Percentiles rank a stretch among this genome's conserved stretches.
These are phyloP conservation scores for Drosophila bunnanda DNA, from an alignment of 2,888 invertebrate species.

Conservation along the genomic window DNA sequence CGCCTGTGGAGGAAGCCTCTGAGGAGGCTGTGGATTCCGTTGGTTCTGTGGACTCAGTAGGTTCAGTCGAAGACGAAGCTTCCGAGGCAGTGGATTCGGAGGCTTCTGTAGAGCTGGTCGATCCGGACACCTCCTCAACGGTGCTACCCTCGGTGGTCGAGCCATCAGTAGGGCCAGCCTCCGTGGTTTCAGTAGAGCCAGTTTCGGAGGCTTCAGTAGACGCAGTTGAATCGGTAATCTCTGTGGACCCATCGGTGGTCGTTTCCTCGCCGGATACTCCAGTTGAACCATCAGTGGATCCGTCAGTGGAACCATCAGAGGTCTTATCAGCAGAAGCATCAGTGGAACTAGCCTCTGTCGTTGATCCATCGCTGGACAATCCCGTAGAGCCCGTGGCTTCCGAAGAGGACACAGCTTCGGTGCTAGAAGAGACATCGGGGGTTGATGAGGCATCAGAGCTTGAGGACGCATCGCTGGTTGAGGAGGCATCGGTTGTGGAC, in stretches of 20 bases:
- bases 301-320: conserved; percentile 29
- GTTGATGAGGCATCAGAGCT: conserved; percentile 36
- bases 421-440: conserved; percentile 13
- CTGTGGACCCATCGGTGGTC: conserved; percentile 24
- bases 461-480: conserved; percentile 40
- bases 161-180: conserved; percentile 21
- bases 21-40: conserved; percentile 27
- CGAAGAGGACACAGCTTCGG: conserved; percentile 27
- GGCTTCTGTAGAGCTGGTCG: conserved; percentile 44
- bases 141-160: conserved; percentile 42
- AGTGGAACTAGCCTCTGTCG: conserved; percentile 11
- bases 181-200: conserved; percentile 38
- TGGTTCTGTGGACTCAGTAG: conserved; percentile 45
- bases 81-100: conserved; percentile 26
- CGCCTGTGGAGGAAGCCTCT: conserved; percentile 21
- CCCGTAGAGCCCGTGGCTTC: conserved; percentile 19
- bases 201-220: conserved; percentile 30
- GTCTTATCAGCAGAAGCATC: conserved; percentile 12
- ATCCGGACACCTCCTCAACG: conserved; percentile 18
- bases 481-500: conserved; percentile 50
- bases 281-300: conserved; percentile 23
- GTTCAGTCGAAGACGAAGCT: conserved; percentile 32
- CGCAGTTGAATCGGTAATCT: conserved; percentile 21
- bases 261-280: conserved; percentile 1
- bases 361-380: conserved; percentile 21